A percentile compares a stretch with the other conserved stretches of the same genome.
Conservation (phyloP, 2,113 vertebrate species). For the Protomyctophum bolini region DNA sequence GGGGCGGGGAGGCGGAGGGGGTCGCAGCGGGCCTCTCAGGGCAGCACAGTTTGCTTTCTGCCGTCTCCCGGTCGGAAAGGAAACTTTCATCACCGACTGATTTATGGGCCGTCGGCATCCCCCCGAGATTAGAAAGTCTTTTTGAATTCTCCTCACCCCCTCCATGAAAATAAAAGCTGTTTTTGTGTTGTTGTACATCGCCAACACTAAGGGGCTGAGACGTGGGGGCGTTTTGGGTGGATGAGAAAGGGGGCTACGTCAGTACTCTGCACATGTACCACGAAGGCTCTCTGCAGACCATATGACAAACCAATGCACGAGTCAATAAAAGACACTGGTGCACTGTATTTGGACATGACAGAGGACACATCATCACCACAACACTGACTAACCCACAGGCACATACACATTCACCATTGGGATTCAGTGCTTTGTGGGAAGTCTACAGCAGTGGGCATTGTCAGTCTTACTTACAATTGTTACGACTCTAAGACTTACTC, state of each 20-base stretch:
- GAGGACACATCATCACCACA: background rate
- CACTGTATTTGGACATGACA: background rate
- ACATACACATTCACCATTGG: background rate
- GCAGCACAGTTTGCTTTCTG: slow-evolving; percentile 70
- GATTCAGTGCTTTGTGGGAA: background rate
- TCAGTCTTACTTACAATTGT: background rate
- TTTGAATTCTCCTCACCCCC: slow-evolving; percentile 67
- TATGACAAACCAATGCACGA: slow-evolving; percentile 29
- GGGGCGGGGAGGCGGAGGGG: slow-evolving; percentile 45
- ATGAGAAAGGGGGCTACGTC: slow-evolving; percentile 65
- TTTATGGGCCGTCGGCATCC: slow-evolving; percentile 74
- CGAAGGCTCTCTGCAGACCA: slow-evolving; percentile 36
- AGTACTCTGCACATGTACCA: slow-evolving; percentile 56
- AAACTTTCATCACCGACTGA: slow-evolving; percentile 82
- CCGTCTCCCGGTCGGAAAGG: slow-evolving; percentile 72
- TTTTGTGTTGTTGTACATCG: slow-evolving; percentile 67
- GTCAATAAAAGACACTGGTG: slow-evolving; percentile 15
- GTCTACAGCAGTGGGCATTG: background rate
- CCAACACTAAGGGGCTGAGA: slow-evolving; percentile 39
- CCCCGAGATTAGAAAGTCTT: slow-evolving; percentile 73
- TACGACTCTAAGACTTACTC: too few relatives aligned
- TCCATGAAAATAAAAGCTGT: slow-evolving; percentile 67
- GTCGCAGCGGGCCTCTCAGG: slow-evolving; percentile 40
- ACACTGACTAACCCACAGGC: background rate
- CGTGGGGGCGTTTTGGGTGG: slow-evolving; percentile 2